Evolutionary conservation across 2,113 vertebrate species (phyloP), one percentile per base, ranked within the genome.

Genomic region (Psittacara wagleri): DNA sequence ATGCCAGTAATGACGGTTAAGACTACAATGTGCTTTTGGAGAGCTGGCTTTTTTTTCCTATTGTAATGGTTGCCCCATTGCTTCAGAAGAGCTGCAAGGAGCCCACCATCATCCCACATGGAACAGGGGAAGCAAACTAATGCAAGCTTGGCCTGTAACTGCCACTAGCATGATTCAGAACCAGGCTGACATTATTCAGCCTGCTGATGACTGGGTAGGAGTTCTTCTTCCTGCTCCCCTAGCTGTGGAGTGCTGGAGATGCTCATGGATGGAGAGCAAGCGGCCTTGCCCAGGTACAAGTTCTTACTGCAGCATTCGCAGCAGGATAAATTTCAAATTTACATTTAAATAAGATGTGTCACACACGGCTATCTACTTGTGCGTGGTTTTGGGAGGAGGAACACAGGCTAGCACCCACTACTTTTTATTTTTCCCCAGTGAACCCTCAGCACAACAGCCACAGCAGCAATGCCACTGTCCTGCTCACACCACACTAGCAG

Each of bases 351-450:
- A 41, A 55, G 63, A 37, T 4, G 5, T 9, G 22, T 16, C 3
- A 2, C 31, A 37, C 17, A 9, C 0, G 1, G 33, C 27, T 69
- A 12, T 14, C 39, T 12, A 4, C 18, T 22, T 41, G 70, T 16
- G 10, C 57, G 24, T 2, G 3, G 20, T 33, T 35, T 62, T 0
- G 6, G 61, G 20, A 41, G 54, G 14, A 66, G 22, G 19, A 41
- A 37, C 6, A 1, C 44, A 19, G 16, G 13, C 17, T 10, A 17
- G 23, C 7, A 7, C 51, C 25, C 6, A 5, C 33, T 37, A 37
- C 37, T 10, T 33, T 10, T 13, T 13, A 24, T n/a, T 8, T 44
- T 64, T 18, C 27, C 44, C 31, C 49, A 27, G 41, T 2, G 17
- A 33, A 49, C 22, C 43, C 43, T 41, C 57, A 35, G 57, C 33